Conservation (phyloP, 1,140 invertebrate species). For the Drosophila neocordata region DNA sequence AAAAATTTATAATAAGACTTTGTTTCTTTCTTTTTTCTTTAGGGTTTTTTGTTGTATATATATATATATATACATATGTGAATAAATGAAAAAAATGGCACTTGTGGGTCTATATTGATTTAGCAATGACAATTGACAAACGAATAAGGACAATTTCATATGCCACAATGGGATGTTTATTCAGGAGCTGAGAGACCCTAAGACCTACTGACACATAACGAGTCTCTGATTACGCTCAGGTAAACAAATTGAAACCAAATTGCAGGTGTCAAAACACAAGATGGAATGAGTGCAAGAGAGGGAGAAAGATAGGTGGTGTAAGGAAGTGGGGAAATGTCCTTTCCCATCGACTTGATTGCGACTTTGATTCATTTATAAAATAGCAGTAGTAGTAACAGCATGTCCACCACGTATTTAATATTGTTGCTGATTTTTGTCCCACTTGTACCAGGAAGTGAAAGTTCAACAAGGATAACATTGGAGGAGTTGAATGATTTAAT, state of each 20-base stretch:
- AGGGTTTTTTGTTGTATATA: slow-evolving; percentile 6
- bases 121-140: slow-evolving; percentile 26
- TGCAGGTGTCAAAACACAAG: slow-evolving; percentile 69
- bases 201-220: slow-evolving; percentile 57
- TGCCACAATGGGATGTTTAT: slow-evolving; percentile 45
- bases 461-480: neutral
- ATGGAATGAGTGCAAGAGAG: neutral
- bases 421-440: neutral
- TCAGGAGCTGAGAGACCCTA: slow-evolving; percentile 21
- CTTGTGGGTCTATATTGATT: slow-evolving; percentile 30
- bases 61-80: neutral
- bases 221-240: slow-evolving; percentile 61
- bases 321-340: neutral
- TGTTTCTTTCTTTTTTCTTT: slow-evolving; percentile 42
- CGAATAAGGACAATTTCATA: slow-evolving; percentile 18
- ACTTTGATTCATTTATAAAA: slow-evolving; percentile 48
- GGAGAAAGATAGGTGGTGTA: neutral
- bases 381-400: slow-evolving; percentile 19
- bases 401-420: neutral
- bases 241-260: slow-evolving; percentile 70
- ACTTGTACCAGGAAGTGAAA: neutral
- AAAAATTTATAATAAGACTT: slow-evolving; percentile 26
- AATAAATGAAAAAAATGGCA: neutral
- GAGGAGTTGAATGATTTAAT: slow-evolving; percentile 37
- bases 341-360: neutral